These are phyloP conservation scores for Zoroaster sp. DNA, from an alignment of 53 echinoderm and acorn worm genomes.

Conservation along the genomic window DNA sequence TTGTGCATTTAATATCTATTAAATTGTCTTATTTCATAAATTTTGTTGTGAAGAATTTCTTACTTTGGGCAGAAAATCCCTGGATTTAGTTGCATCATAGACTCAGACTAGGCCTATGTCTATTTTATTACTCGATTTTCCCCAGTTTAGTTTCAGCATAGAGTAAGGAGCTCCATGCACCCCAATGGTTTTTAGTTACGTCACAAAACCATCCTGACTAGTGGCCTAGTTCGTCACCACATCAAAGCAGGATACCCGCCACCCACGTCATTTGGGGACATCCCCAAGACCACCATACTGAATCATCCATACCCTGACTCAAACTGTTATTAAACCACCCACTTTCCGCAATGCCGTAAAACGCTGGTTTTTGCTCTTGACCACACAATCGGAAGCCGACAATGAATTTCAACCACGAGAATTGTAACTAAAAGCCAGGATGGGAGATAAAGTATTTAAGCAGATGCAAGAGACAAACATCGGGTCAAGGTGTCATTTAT, in stretches of 20 bases:
- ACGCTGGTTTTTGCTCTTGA: conserved; percentile 11
- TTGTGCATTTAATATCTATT: no score
- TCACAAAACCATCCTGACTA: no score
- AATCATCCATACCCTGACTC: neutral
- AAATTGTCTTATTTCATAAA: no score
- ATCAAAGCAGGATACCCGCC: conserved; percentile 2
- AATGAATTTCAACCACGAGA: conserved; percentile 11
- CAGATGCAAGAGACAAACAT: conserved; percentile 5
- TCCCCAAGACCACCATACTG: neutral
- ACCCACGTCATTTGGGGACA: neutral
- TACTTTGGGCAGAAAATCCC: no score
- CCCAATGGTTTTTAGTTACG: no score
- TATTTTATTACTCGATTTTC: no score
- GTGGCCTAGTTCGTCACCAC: neutral
- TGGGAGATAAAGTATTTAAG: conserved; percentile 23
- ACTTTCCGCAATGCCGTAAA: conserved; percentile 25
- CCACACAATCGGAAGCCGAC: conserved; percentile 46
- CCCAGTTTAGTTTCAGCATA: no score
- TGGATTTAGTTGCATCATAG: no score
- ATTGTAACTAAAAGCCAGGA: neutral
- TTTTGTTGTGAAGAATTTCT: no score
- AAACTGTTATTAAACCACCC: neutral
- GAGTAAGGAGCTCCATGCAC: no score
- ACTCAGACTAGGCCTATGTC: no score
- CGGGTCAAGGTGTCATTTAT: neutral